Percentiles rank a stretch among this genome's conserved stretches.
Conservation (phyloP, 2,797 vertebrate species). For the Orestias chungarensis region DNA sequence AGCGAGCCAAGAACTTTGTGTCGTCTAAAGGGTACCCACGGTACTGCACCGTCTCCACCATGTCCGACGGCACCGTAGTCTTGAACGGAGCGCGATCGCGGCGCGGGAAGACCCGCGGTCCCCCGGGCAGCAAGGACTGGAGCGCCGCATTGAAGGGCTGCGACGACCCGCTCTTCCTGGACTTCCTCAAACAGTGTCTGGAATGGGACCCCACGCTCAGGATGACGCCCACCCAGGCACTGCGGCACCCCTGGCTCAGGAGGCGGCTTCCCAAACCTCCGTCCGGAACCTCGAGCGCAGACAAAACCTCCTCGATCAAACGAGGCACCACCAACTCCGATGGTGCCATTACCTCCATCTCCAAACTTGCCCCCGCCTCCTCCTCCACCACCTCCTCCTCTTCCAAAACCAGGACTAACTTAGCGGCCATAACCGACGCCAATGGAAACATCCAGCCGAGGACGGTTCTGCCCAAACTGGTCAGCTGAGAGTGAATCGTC, state of each 20-base stretch:
- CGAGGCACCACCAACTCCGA: slow-evolving; percentile 84
- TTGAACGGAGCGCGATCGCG: slow-evolving; percentile 93
- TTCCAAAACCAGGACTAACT: slow-evolving; percentile 96
- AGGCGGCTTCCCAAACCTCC: slow-evolving; percentile 96
- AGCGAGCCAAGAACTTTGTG: slow-evolving; percentile 97
- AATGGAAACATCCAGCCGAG: slow-evolving; percentile 98
- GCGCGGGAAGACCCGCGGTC: slow-evolving; percentile 91
- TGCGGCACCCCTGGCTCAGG: slow-evolving; percentile 94
- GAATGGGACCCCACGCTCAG: slow-evolving; percentile 95
- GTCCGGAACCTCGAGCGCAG: slow-evolving; percentile 67
- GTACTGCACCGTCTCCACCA: slow-evolving; percentile 92
- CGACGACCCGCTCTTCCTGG: slow-evolving; percentile 94
- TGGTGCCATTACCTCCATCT: slow-evolving; percentile 92
- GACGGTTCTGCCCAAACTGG: slow-evolving; percentile 98
- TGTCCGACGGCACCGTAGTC: slow-evolving; percentile 89
- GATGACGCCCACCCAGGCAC: slow-evolving; percentile 94
- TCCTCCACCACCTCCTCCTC: slow-evolving; percentile 85
- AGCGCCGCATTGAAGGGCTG: slow-evolving; percentile 92
- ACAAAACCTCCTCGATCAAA: slow-evolving; percentile 86
- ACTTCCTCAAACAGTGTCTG: slow-evolving; percentile 98
- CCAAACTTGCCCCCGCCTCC: slow-evolving; percentile 93
- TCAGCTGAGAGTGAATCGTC: slow-evolving; percentile 86
- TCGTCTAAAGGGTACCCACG: slow-evolving; percentile 98
- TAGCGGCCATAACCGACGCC: slow-evolving; percentile 96
- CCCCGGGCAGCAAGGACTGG: slow-evolving; percentile 94